A percentile compares a stretch with the other conserved stretches of the same genome.
phyloP scores from a whole-genome alignment of 1,140 invertebrate genomes.

The Bombus waltoni region DNA sequence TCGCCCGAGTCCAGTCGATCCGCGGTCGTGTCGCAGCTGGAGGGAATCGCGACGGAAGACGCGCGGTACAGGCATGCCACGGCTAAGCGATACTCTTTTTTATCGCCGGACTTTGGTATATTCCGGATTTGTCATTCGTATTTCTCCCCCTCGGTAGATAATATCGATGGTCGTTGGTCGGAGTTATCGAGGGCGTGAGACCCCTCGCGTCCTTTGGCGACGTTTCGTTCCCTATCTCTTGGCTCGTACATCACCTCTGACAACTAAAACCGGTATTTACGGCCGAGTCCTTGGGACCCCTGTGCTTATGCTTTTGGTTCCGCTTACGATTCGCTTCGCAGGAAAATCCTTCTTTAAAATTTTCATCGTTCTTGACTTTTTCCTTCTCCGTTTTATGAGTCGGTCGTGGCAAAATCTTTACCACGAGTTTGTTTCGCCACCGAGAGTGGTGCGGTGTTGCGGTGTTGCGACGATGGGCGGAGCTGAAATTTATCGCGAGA shows the following conservation, averaged over 20 bases:
- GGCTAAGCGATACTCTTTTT: background rate
- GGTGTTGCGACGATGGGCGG: too few species aligned
- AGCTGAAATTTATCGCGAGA: too few species aligned
- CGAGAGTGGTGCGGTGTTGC: too few species aligned
- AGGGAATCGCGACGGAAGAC: too few species aligned
- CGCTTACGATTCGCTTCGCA: background rate
- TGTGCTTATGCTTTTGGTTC: background rate
- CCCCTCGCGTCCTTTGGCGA: background rate
- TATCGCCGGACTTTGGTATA: background rate
- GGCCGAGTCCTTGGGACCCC: conserved; percentile 3
- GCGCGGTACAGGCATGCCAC: too few species aligned
- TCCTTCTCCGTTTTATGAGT: background rate
- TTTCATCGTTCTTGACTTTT: background rate
- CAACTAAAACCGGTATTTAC: conserved; percentile 41
- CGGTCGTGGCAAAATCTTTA: background rate
- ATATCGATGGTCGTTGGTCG: conserved; percentile 4
- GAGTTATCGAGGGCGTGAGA: background rate
- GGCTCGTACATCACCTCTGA: conserved; percentile 33
- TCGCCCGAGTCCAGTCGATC: background rate
- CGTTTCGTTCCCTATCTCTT: conserved; percentile 11
- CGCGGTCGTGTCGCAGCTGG: background rate
- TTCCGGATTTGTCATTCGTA: background rate
- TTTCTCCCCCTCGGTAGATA: background rate
- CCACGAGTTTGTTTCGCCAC: too few species aligned
- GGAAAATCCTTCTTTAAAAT: background rate